Evolutionary conservation across 2,113 vertebrate genomes (phyloP).

Genomic region (Bubo blakistoni): DNA sequence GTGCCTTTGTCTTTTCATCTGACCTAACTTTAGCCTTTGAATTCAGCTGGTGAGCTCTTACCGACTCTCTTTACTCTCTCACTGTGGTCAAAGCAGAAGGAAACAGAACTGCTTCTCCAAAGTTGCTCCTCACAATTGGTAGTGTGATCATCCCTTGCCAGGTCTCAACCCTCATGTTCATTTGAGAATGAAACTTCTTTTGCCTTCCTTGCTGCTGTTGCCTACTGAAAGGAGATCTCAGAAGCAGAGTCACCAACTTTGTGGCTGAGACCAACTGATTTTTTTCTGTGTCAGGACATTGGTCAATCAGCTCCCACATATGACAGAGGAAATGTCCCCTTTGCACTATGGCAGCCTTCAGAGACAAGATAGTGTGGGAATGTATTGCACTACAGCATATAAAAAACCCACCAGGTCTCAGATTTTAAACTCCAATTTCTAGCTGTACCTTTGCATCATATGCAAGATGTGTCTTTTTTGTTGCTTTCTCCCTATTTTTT

Average conservation of each 20-base stretch:
- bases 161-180: background rate
- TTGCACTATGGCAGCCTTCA: rapidly evolving
- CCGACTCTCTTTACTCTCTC: too few species aligned
- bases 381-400: background rate
- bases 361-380: background rate
- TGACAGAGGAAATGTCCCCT: background rate
- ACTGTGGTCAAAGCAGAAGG: too few species aligned
- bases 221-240: background rate
- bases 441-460: background rate
- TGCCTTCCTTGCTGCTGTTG: background rate
- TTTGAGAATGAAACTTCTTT: background rate
- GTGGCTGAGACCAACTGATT: background rate
- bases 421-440: background rate
- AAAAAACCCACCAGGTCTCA: background rate
- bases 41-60: too few species aligned
- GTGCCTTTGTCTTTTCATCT: too few species aligned
- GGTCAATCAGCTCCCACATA: background rate
- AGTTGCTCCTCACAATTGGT: too few species aligned
- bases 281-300: background rate
- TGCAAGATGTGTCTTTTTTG: background rate
- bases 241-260: background rate
- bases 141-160: too few species aligned
- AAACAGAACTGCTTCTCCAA: too few species aligned
- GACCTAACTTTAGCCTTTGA: too few species aligned
- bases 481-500: background rate